Conservation (phyloP, 2,888 invertebrate genomes). For the Quadroppia sp. region DNA sequence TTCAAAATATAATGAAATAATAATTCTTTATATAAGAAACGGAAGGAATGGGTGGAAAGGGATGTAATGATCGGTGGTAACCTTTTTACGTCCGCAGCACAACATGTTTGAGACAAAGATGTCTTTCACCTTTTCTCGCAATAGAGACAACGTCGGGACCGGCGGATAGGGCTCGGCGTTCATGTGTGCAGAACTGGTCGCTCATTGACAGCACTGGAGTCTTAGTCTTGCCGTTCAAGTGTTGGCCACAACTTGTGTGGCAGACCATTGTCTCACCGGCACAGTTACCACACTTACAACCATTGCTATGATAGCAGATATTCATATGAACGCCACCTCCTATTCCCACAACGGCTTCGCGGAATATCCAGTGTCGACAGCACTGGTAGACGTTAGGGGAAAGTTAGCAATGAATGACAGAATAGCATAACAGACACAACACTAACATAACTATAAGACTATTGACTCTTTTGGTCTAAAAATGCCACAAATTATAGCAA, state of each 20-base stretch:
- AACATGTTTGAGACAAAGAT: constrained; percentile 48
- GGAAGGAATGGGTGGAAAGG: background rate
- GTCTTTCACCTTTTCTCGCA: constrained; percentile 48
- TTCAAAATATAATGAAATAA: too few species aligned
- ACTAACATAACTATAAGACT: constrained; percentile 2
- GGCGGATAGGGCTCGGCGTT: constrained; percentile 44
- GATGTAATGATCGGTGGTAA: constrained; percentile 36
- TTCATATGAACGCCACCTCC: constrained; percentile 15
- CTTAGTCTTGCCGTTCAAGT: constrained; percentile 21
- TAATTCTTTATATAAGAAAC: too few species aligned
- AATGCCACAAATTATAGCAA: constrained; percentile 2
- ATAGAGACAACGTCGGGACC: constrained; percentile 44
- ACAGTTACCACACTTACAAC: constrained; percentile 13
- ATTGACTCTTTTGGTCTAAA: background rate
- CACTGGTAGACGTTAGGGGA: too few species aligned
- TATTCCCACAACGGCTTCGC: constrained; percentile 25
- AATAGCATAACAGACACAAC: constrained; percentile 9
- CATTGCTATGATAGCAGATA: constrained; percentile 23
- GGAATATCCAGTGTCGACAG: constrained; percentile 28
- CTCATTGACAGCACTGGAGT: constrained; percentile 18
- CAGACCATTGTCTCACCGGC: constrained; percentile 23
- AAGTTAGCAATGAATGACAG: background rate
- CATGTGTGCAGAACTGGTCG: constrained; percentile 44
- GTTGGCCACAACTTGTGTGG: constrained; percentile 25
- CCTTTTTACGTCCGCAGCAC: constrained; percentile 49